A percentile compares a stretch with the other conserved stretches of the same genome.
Evolutionary conservation across 2,113 vertebrate genomes (phyloP).

Genomic region (Charina bottae): DNA sequence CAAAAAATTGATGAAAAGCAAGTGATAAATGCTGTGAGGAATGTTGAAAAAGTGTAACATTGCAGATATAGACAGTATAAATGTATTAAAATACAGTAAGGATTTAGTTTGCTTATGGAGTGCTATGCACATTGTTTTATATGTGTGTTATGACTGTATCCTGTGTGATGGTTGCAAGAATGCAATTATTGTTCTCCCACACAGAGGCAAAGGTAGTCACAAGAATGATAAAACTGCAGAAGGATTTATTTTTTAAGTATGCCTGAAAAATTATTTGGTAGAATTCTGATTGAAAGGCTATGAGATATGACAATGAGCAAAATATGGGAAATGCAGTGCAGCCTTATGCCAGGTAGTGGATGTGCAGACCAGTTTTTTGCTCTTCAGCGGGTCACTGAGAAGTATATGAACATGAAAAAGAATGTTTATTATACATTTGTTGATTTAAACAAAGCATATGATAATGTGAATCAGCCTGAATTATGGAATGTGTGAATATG

Average conservation of each 20-base stretch:
- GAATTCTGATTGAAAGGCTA: not conserved
- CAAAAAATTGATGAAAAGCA: not conserved
- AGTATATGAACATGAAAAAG: not conserved
- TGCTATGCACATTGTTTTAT: not conserved
- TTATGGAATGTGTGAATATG: not conserved
- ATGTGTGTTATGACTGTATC: not conserved
- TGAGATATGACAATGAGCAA: not conserved
- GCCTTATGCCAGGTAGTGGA: not conserved
- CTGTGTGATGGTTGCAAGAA: not conserved
- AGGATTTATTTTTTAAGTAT: not conserved
- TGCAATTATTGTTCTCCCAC: not conserved
- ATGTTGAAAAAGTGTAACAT: not conserved
- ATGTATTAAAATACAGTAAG: not conserved
- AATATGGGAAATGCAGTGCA: not conserved
- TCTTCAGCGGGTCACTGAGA: not conserved
- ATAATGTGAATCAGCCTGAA: not conserved
- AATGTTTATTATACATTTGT: not conserved
- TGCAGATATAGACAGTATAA: not conserved
- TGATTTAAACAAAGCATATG: not conserved
- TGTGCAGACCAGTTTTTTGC: not conserved
- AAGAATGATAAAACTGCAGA: not conserved
- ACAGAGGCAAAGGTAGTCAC: not conserved
- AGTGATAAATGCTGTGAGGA: not conserved
- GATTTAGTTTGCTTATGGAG: not conserved
- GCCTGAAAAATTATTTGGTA: not conserved